Base-by-base conservation (phyloP, 1,140 invertebrate genomes). In the Zaprionus vittiger region DNA sequence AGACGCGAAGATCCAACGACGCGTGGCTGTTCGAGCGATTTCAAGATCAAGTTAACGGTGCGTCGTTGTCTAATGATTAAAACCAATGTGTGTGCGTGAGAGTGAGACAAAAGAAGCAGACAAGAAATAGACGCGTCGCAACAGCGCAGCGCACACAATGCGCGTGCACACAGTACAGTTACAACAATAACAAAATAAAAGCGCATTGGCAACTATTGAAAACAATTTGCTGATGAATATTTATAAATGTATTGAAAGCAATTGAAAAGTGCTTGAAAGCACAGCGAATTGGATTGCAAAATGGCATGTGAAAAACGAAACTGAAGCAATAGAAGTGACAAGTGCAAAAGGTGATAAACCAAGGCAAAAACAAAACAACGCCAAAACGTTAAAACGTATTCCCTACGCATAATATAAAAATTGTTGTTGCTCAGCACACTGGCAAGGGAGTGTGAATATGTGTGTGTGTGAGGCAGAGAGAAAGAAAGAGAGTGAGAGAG, bases 31-130 rank as follows among this genome's bases (percentile, higher is more conserved):
- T 60, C 41, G 54, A 26, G 17, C 44, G 57, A 56, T 59, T 84
- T 89, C 74, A 84, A 89, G 81, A 89, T 81, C 84, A 84, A 70
- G 68, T 90, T 84, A 89, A 90, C 85, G 84, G 79, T 81, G 73
- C 68, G 83, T 67, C 49, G 74, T 62, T 55, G 54, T 76, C 69
- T 65, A 55, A 26, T 54, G 69, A 59, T 72, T 73, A 67, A 57
- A 66, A 63, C 31, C 41, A 55, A 69, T 60, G 59, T 56, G 59
- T 56, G 81, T 64, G 84, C 52, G 85, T 64, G 84, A 47, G 64
- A 89, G 72, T 57, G 75, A 77, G 84, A 85, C 56, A 37, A 22
- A 24, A 61, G 61, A 62, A 7, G 28, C 73, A 47, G 54, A 34
- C 59, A 44, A 70, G 52, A 80, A 80, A 77, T 70, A 71, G 81